Base-by-base conservation (phyloP, 2,797 vertebrate species). In the Catostomus latipinnis region DNA sequence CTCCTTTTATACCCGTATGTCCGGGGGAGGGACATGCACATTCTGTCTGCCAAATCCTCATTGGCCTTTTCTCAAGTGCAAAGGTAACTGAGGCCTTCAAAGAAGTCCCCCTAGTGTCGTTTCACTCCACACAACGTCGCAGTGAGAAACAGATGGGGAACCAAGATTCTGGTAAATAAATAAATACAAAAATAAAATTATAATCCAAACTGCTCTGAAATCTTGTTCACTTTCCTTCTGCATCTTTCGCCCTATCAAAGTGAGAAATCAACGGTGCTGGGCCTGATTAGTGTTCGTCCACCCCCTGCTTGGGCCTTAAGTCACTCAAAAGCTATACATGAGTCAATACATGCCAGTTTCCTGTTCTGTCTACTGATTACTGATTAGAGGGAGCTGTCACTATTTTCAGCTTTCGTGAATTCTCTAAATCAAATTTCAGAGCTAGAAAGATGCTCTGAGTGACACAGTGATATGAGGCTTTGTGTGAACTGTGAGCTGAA, bases 401-500 rank as follows among this genome's bases (percentile, higher is more conserved):
- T 11, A 53, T 53, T 53, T 53, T 53, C 52, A 12, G 52, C 52
- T 53, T 2, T 11, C 0, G 52, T 53, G 10, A 54, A 16, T 14
- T 58, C 18, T 83, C 58, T 46, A 75, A 61, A 75, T 82, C 77
- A 74, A 74, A 84, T 84, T 81, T 74, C 65, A 48, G 45, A 13
- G 48, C 76, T 52, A 70, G 45, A 81, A 71, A 54, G 70, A 34
- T 34, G 34, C 34, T 34, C 34, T 34, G 0, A 74, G 58, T 80
- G 60, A 71, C 74, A 53, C 70, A 63, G 69, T 3, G 18, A 52
- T 61, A 74, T 56, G 69, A n/a, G 76, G 69, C 61, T 81, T 14
- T 6, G 22, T 58, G 58, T 50, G 48, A 67, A 62, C 74, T 52
- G 52, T 83, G 78, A 78, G 43, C 34, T 57, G 74, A 83, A 84